phyloP scores from a whole-genome alignment of 2,888 invertebrate genomes.

The Phytoseiulus persimilis region DNA sequence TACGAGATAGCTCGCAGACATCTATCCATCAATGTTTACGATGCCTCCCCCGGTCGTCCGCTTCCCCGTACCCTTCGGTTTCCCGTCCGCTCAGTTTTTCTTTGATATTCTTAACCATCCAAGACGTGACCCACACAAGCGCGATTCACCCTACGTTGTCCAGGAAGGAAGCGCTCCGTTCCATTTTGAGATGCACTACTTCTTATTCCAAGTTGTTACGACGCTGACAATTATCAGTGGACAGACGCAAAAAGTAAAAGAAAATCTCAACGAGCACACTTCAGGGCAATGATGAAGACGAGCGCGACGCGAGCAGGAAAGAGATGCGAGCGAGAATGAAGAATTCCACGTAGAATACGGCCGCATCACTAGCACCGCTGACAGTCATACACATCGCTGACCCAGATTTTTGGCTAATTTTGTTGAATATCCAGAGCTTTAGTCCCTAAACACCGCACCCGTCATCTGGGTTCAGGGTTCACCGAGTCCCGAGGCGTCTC shows the following conservation, averaged over 20 bases:
- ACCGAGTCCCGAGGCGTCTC: not conserved
- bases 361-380: not conserved
- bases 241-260: not conserved
- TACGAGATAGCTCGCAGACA: not conserved
- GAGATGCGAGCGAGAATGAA: not conserved
- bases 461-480: slow-evolving; percentile 5
- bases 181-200: not conserved
- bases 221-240: not conserved
- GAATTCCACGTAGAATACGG: not conserved
- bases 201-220: not conserved
- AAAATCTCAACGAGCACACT: not conserved
- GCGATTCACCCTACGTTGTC: not conserved
- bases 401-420: not conserved
- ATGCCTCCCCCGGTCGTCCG: not conserved
- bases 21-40: not conserved
- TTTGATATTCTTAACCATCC: not conserved
- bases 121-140: not conserved
- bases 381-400: not conserved
- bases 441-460: not conserved
- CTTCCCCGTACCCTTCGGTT: not conserved
- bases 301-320: not conserved
- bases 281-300: not conserved
- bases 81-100: not conserved
- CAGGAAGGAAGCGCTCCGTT: not conserved
- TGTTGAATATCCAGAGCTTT: not conserved